A percentile compares a stretch with the other conserved stretches of the same genome.
phyloP scores from a whole-genome alignment of 1,140 invertebrate genomes.

The Aphaenogaster ashmeadi region DNA sequence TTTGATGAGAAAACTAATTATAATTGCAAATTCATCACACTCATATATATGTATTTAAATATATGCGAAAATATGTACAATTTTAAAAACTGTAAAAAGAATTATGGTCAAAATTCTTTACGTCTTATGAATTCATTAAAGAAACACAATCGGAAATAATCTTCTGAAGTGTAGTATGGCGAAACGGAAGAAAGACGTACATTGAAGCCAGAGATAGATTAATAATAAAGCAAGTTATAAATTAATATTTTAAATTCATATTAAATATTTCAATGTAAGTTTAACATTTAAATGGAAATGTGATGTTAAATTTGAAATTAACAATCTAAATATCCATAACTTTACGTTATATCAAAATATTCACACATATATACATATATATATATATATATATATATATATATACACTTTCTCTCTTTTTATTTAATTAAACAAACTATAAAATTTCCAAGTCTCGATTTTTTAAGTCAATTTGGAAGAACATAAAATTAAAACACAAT shows the following conservation, averaged over 20 bases:
- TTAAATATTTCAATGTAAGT: constrained; percentile 1
- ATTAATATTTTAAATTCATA: constrained; percentile 26
- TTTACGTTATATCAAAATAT: background rate
- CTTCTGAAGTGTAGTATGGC: background rate
- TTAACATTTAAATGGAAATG: constrained; percentile 10
- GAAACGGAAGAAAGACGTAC: background rate
- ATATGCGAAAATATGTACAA: background rate
- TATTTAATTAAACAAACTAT: constrained; percentile 1
- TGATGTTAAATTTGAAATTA: constrained; percentile 17
- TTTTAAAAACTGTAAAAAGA: background rate
- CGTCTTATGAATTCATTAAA: constrained; percentile 9
- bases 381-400: background rate
- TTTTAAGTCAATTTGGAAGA: background rate
- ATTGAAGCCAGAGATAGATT: background rate
- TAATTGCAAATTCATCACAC: background rate
- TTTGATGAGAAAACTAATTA: background rate
- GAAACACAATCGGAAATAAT: constrained; percentile 16
- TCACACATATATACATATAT: background rate
- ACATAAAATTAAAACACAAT: background rate
- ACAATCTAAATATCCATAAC: background rate
- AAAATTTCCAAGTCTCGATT: background rate
- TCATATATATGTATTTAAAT: background rate
- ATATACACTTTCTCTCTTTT: background rate
- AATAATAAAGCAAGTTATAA: constrained; percentile 5
- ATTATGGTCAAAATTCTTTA: background rate